Percentiles rank a stretch among this genome's conserved stretches.
Evolutionary conservation across 2,797 vertebrate genomes (phyloP).

Genomic region (Ceyx erithaca): DNA sequence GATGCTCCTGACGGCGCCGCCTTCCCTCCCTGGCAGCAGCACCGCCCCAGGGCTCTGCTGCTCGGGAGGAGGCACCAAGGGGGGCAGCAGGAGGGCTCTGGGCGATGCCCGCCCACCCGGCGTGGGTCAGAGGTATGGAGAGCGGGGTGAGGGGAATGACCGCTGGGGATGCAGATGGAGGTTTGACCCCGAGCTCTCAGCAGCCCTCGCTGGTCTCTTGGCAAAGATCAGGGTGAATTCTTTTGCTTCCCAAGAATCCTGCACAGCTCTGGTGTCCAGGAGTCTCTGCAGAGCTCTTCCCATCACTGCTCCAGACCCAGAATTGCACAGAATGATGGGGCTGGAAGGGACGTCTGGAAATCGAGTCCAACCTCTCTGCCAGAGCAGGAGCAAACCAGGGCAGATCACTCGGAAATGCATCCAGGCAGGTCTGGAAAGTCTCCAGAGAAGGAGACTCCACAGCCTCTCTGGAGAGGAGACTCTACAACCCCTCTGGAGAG

Average conservation of each 20-base stretch:
- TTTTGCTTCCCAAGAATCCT: background rate
- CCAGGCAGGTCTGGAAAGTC: too few species aligned
- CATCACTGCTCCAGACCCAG: background rate
- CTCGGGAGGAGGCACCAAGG: background rate
- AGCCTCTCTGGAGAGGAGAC: too few species aligned
- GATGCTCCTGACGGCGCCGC: conserved; percentile 74
- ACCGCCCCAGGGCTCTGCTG: background rate
- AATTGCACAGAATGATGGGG: background rate
- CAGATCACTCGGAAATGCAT: too few species aligned
- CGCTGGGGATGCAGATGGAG: rapidly evolving
- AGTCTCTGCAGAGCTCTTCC: rapidly evolving
- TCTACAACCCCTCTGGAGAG: too few species aligned
- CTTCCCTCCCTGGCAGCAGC: too few species aligned
- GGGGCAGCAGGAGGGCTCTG: background rate
- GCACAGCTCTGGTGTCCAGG: rapidly evolving
- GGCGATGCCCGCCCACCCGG: background rate
- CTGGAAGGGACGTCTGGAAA: too few species aligned
- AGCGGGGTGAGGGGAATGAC: background rate
- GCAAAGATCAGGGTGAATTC: background rate
- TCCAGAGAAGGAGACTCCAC: too few species aligned
- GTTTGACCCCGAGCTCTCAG: rapidly evolving
- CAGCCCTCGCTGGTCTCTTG: rapidly evolving
- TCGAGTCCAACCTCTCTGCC: too few species aligned
- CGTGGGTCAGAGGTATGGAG: background rate
- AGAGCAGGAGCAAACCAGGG: too few species aligned